Evolutionary conservation across 1,140 invertebrate species (phyloP), one percentile per base, ranked within the genome.

Genomic region (Micrasema longulum): DNA sequence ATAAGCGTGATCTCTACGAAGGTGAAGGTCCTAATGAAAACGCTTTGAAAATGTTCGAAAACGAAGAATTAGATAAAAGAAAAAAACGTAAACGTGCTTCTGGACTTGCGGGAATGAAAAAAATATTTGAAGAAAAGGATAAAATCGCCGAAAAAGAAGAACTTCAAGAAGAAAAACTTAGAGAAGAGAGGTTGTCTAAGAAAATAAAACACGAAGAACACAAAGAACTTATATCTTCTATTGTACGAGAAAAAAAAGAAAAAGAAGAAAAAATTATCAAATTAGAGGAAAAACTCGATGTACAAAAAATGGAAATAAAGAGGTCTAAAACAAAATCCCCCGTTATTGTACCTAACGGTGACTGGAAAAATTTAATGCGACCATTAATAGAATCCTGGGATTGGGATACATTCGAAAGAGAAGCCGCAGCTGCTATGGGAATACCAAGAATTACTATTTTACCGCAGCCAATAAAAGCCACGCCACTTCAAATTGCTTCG

Each of bases 81-180:
- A 92, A 86, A 81, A 91, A 87, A 77, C 83, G 84, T 77, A 87
- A 84, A 86, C 80, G 82, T 76, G 80, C 85, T 80, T 79, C 78
- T 81, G 82, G 87, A 77, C 81, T 88, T 72, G 89, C 87, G 73
- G 85, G 85, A 45, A 85, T 89, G 63, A 92, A 91, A 69, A 91
- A 90, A 80, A 90, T 93, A 68, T 93, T 94, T 79, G 91, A 93
- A 82, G 91, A 91, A 23, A 93, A 92, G 78, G 91, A 92, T 78
- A 87, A 82, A 63, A 84, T 88, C 20, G 88, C 90, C 71, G 90
- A 91, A 79, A 84, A 84, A 12, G 79, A 85, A 76, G 84, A 85
- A 72, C 78, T 74, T 77, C 80, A 80, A 80, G 80, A 81, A 78
- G 87, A 80, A 78, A 87, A 82, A 74, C 73, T 77, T 7, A 80